Evolutionary conservation across 2,797 vertebrate species (phyloP), one percentile per base, ranked within the genome.

Genomic region (Periophthalmus magnuspinnatus): DNA sequence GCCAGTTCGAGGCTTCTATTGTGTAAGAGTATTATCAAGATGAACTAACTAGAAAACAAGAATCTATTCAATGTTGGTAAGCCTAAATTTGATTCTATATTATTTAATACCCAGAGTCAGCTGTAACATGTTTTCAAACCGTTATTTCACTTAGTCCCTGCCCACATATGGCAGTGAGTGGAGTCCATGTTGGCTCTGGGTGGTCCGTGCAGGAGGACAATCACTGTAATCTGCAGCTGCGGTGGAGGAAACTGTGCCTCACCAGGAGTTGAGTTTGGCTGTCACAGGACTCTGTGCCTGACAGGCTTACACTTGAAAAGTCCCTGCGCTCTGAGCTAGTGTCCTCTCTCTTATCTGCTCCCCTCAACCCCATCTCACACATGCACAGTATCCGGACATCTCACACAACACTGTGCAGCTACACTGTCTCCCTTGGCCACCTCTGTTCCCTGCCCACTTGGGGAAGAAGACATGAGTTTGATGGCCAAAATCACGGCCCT

Each of bases 231-330:
- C 82, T 90, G 84, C 82, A 83, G 62, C 84, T 81, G 66, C 77
- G 73, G 84, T 77, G 63, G 84, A 74, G 87, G 86, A 92, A 83
- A 88, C 74, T 85, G 82, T 77, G 77, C 84, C 88, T 88, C 88
- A 87, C 85, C 85, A 78, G 77, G 87, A 87, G 87, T 90, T 85
- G 82, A 86, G 89, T 84, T 79, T 52, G 81, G 77, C 89, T 93
- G 92, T 91, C 89, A 89, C 80, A 70, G 70, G 81, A 89, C 78
- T 88, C 86, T 82, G 74, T 81, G 81, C 85, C 89, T 93, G 91
- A 92, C 90, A 88, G 89, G 74, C 79, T 80, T 59, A 76, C 79
- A 83, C 89, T 92, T 90, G 90, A 92, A 90, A 92, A 90, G 89
- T 92, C 85, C 86, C 88, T 77, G 72, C 72, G 81, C 86, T 91